These are phyloP conservation scores for Cephalopholis sonnerati DNA, from an alignment of 2,113 vertebrate genomes.

Conservation along the genomic window DNA sequence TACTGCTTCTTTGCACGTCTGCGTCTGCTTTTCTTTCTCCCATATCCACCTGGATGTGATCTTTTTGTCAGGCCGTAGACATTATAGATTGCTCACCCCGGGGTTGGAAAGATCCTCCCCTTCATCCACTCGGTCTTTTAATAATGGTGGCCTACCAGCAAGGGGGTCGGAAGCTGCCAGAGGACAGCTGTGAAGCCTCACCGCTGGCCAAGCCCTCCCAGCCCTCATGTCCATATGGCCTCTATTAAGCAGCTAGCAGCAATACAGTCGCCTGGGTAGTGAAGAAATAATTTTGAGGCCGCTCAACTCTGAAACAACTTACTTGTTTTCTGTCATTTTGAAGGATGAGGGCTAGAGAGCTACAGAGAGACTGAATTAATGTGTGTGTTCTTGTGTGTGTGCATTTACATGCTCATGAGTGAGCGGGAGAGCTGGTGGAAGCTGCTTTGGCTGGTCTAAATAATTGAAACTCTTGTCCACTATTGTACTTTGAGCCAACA, in stretches of 20 bases:
- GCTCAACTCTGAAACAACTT: constrained; percentile 36
- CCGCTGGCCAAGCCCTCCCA: constrained; percentile 31
- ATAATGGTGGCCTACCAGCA: constrained; percentile 58
- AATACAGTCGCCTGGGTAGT: not conserved
- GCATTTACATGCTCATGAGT: constrained; percentile 21
- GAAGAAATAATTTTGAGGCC: constrained; percentile 25
- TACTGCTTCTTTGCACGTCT: constrained; percentile 4
- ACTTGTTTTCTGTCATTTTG: constrained; percentile 59
- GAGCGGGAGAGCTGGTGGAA: not conserved
- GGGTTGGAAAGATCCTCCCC: constrained; percentile 35
- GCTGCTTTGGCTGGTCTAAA: constrained; percentile 19
- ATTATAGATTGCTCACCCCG: constrained; percentile 48
- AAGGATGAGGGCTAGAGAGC: constrained; percentile 32
- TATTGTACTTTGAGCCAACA: constrained; percentile 25
- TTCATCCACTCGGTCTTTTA: constrained; percentile 47
- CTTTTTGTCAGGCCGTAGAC: constrained; percentile 3
- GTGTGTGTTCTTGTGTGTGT: not conserved
- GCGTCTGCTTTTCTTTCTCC: not conserved
- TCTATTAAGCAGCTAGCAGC: constrained; percentile 40
- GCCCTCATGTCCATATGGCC: constrained; percentile 47
- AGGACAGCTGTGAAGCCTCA: constrained; percentile 49
- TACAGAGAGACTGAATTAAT: constrained; percentile 11
- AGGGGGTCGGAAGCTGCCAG: constrained; percentile 17
- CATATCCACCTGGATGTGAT: constrained; percentile 20
- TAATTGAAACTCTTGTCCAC: constrained; percentile 50